These are phyloP conservation scores for Holothuria leucospilota DNA, from an alignment of 53 echinoderm and acorn worm genomes.

Conservation along the genomic window DNA sequence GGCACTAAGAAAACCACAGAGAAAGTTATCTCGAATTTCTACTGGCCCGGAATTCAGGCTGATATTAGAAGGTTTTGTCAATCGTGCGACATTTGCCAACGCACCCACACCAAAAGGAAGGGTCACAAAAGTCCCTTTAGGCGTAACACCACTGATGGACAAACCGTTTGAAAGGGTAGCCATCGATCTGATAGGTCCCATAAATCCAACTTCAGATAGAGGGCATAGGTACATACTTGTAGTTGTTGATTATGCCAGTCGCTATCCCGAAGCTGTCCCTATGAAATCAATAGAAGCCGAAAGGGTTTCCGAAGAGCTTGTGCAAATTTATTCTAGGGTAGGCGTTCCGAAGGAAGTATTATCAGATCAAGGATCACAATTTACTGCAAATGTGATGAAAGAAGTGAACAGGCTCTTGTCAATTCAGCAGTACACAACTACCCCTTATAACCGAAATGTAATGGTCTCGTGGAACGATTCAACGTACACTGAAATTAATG, in stretches of 20 bases:
- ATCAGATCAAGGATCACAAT: slow-evolving; percentile 53
- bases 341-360: slow-evolving; percentile 46
- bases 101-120: slow-evolving; percentile 45
- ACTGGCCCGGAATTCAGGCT: slow-evolving; percentile 44
- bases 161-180: slow-evolving; percentile 44
- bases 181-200: slow-evolving; percentile 53
- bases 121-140: slow-evolving; percentile 30
- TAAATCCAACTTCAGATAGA: slow-evolving; percentile 29
- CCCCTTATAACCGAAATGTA: slow-evolving; percentile 10
- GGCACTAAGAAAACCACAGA: slow-evolving; percentile 59
- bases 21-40: slow-evolving; percentile 58
- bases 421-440: slow-evolving; percentile 15
- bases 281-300: slow-evolving; percentile 45
- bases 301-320: slow-evolving; percentile 45
- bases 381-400: slow-evolving; percentile 44
- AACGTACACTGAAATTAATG: slow-evolving; percentile 8
- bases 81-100: slow-evolving; percentile 32
- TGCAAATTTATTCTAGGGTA: slow-evolving; percentile 36
- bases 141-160: neutral
- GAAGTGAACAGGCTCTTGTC: slow-evolving; percentile 57
- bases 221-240: slow-evolving; percentile 42
- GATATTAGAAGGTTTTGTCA: slow-evolving; percentile 28
- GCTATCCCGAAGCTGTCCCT: slow-evolving; percentile 1
- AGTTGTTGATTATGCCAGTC: slow-evolving; percentile 41
- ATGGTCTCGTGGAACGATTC: too few species aligned